Evolutionary conservation across 2,113 vertebrate genomes (phyloP).

Genomic region (Lucifuga dentata): DNA sequence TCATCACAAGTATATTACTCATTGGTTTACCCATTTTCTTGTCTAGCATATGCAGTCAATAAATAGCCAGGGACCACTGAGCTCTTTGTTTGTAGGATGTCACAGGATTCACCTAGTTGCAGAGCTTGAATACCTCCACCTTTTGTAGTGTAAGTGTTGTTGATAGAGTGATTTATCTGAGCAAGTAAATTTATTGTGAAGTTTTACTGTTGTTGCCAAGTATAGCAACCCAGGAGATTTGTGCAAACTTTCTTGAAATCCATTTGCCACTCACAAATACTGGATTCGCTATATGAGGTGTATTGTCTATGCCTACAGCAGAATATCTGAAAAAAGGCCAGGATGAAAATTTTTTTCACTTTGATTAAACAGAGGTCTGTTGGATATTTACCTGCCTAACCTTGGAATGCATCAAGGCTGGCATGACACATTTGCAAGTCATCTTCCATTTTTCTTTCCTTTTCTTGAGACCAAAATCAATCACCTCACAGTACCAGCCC

Average conservation of each 20-base stretch:
- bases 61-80: background rate
- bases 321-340: background rate
- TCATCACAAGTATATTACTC: background rate
- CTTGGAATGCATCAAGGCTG: conserved; percentile 49
- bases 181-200: background rate
- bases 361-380: conserved; percentile 48
- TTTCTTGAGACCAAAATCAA: conserved; percentile 73
- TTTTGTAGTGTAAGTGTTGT: background rate
- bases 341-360: conserved; percentile 51
- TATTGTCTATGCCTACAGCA: background rate
- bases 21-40: background rate
- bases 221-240: conserved; percentile 10
- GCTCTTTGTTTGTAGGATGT: background rate
- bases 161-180: background rate
- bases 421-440: conserved; percentile 57
- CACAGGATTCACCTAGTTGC: conserved; percentile 10
- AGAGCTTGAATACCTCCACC: background rate
- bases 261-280: background rate
- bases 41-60: background rate
- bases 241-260: conserved; percentile 5
- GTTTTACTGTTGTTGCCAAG: conserved; percentile 2
- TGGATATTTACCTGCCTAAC: conserved; percentile 54
- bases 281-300: background rate
- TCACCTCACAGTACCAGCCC: conserved; percentile 70
- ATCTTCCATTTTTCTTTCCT: conserved; percentile 80